Evolutionary conservation across 64 coral and sea anemone species (phyloP).

Genomic region (Stichodactyla mertensii): DNA sequence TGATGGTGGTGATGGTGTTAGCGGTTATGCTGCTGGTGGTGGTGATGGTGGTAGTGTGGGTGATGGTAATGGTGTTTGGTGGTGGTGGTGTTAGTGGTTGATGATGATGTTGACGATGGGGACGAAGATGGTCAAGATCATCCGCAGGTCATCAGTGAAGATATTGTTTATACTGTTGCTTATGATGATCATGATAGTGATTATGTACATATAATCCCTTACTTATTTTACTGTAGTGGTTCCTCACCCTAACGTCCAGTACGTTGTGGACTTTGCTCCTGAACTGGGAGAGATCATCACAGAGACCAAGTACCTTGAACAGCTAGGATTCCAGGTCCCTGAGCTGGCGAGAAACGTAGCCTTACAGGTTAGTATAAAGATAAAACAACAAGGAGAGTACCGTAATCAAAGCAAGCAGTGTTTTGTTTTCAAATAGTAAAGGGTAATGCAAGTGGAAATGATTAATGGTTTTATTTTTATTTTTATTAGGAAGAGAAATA

Average conservation of each 20-base stretch:
- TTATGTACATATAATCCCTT: neutral
- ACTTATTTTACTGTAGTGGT: slow-evolving; percentile 21
- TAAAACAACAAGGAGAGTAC: no score
- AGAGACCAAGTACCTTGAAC: slow-evolving; percentile 93
- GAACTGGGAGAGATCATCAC: slow-evolving; percentile 84
- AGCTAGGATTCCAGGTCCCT: slow-evolving; percentile 93
- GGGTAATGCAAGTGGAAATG: no score
- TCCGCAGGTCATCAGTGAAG: no score
- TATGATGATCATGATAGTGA: neutral
- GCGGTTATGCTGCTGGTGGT: neutral
- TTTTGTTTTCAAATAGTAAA: no score
- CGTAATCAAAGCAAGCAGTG: no score
- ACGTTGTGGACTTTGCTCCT: slow-evolving; percentile 91
- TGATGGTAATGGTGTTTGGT: neutral
- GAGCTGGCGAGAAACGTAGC: slow-evolving; percentile 96
- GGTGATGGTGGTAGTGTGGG: neutral
- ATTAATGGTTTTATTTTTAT: neutral
- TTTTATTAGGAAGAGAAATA: slow-evolving; percentile 85
- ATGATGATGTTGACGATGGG: no score
- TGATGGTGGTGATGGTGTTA: no score
- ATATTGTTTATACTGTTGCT: no score
- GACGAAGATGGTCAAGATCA: no score
- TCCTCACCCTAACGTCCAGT: slow-evolving; percentile 78
- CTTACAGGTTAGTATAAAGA: slow-evolving; percentile 61
- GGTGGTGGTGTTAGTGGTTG: no score